These are phyloP conservation scores for Rhysida immarginata DNA, from an alignment of 1,140 invertebrate genomes.

Conservation along the genomic window DNA sequence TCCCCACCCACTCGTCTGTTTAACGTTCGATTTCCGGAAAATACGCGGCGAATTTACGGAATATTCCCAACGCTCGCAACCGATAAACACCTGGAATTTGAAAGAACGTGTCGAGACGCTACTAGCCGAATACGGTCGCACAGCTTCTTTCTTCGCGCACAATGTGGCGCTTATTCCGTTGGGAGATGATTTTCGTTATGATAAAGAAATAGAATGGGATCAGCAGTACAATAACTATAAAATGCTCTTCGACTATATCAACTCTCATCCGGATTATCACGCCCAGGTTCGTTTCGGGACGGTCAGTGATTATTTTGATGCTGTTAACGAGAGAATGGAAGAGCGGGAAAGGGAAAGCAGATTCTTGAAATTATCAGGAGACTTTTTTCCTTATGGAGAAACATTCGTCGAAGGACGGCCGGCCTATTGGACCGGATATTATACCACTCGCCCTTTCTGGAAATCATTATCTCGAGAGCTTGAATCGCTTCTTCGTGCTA, in stretches of 20 bases:
- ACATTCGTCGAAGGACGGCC: slow-evolving; percentile 79
- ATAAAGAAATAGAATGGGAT: slow-evolving; percentile 71
- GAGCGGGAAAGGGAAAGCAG: slow-evolving; percentile 15
- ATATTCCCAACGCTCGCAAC: slow-evolving; percentile 62
- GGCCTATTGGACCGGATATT: slow-evolving; percentile 94
- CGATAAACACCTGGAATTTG: slow-evolving; percentile 66
- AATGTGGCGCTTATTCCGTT: slow-evolving; percentile 78
- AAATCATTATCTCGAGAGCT: slow-evolving; percentile 77
- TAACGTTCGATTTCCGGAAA: slow-evolving; percentile 77
- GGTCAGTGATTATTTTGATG: slow-evolving; percentile 72
- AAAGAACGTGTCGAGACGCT: slow-evolving; percentile 68
- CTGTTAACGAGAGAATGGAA: slow-evolving; percentile 34
- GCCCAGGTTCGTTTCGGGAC: slow-evolving; percentile 61
- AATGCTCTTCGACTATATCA: slow-evolving; percentile 72
- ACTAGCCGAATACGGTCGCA: slow-evolving; percentile 69
- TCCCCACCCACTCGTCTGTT: slow-evolving; percentile 61
- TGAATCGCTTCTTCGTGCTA: slow-evolving; percentile 62
- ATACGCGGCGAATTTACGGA: slow-evolving; percentile 79
- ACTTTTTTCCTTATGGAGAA: slow-evolving; percentile 94
- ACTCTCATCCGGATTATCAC: slow-evolving; percentile 37
- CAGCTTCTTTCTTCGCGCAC: slow-evolving; percentile 71
- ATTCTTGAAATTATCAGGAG: slow-evolving; percentile 69
- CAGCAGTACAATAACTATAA: slow-evolving; percentile 85
- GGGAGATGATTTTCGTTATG: slow-evolving; percentile 84
- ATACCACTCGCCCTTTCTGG: slow-evolving; percentile 78